These are phyloP conservation scores for Ophion ventricosus DNA, from an alignment of 2,888 invertebrate species.

Conservation along the genomic window DNA sequence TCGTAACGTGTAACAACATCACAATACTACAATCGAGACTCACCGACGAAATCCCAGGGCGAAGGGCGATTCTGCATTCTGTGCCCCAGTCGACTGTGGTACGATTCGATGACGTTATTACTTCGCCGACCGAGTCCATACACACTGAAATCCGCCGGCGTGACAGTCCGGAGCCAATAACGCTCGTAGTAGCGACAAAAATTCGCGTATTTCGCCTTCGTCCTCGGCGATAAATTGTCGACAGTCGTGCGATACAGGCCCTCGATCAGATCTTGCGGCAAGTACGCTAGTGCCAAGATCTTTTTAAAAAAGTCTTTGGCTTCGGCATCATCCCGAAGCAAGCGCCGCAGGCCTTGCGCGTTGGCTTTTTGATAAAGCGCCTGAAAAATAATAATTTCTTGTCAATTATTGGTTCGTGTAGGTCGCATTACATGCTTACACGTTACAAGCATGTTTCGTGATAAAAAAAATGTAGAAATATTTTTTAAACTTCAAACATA, in stretches of 20 bases:
- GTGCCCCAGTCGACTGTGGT: slow-evolving; percentile 28
- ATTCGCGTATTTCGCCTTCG: neutral
- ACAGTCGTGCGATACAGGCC: neutral
- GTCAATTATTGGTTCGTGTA: slow-evolving; percentile 9
- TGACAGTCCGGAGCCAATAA: slow-evolving; percentile 35
- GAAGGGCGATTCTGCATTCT: slow-evolving; percentile 26
- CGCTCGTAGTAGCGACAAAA: slow-evolving; percentile 18
- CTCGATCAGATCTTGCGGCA: slow-evolving; percentile 12
- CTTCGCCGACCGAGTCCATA: slow-evolving; percentile 32
- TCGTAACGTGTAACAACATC: neutral
- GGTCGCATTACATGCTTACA: neutral
- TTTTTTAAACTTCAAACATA: slow-evolving; percentile 1
- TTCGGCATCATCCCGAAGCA: slow-evolving; percentile 14
- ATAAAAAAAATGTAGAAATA: slow-evolving; percentile 10
- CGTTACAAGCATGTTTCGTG: slow-evolving; percentile 3
- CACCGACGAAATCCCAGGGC: slow-evolving; percentile 49
- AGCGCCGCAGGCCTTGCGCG: neutral
- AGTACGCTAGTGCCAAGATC: slow-evolving; percentile 26
- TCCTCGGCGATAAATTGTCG: neutral
- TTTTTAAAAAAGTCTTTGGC: slow-evolving; percentile 20
- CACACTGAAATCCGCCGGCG: slow-evolving; percentile 31
- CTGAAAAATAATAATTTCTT: slow-evolving; percentile 2
- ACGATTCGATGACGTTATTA: slow-evolving; percentile 38
- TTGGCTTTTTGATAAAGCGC: slow-evolving; percentile 21
- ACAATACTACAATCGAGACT: slow-evolving; percentile 6